Evolutionary conservation across 2,888 invertebrate genomes (phyloP).

Genomic region (Automeris io): DNA sequence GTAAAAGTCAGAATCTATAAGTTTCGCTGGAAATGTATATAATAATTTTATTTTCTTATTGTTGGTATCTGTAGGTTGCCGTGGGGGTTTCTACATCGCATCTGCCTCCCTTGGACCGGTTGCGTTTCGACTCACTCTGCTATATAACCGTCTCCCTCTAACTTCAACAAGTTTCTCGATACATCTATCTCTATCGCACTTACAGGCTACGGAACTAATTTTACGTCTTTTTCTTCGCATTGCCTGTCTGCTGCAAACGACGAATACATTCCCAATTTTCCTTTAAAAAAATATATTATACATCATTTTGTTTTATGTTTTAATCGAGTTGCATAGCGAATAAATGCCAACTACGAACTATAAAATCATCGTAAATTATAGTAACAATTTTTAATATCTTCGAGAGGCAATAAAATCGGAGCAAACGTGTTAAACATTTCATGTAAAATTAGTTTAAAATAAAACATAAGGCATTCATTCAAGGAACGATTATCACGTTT

Average conservation of each 20-base stretch:
- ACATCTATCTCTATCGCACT: slow-evolving; percentile 41
- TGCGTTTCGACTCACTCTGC: slow-evolving; percentile 52
- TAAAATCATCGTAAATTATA: not conserved
- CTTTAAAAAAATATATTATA: slow-evolving; percentile 22
- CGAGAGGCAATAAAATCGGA: no score
- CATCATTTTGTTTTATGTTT: slow-evolving; percentile 26
- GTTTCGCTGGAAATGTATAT: slow-evolving; percentile 33
- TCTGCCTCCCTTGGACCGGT: slow-evolving; percentile 73
- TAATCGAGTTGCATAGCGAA: slow-evolving; percentile 21
- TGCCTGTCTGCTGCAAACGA: slow-evolving; percentile 54
- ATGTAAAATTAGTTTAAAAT: no score
- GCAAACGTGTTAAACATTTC: no score
- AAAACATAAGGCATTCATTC: no score
- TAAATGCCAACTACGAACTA: no score
- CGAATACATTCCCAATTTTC: slow-evolving; percentile 33
- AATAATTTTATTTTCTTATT: slow-evolving; percentile 59
- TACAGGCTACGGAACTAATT: slow-evolving; percentile 59
- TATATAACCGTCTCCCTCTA: slow-evolving; percentile 38
- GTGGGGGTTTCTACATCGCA: slow-evolving; percentile 61
- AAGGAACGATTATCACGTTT: not conserved
- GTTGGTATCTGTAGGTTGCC: slow-evolving; percentile 60
- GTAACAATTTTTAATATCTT: slow-evolving; percentile 9
- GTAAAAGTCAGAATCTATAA: slow-evolving; percentile 23
- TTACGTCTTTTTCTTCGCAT: slow-evolving; percentile 62
- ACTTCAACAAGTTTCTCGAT: slow-evolving; percentile 19